phyloP scores from a whole-genome alignment of 1,140 invertebrate genomes.

The Caenorhabditis latens region DNA sequence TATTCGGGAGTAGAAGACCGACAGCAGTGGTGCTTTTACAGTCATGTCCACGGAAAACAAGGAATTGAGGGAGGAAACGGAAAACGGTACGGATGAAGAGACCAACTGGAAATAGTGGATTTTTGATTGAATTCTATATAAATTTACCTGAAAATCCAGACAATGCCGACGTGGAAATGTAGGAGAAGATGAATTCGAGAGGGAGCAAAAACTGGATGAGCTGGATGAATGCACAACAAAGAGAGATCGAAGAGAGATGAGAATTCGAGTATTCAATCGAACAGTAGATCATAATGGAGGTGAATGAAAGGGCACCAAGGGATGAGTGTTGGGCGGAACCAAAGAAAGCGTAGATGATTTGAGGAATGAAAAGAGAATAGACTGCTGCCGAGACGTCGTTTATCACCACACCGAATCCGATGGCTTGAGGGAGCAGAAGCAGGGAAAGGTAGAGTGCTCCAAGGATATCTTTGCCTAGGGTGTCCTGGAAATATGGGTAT shows the following conservation, averaged over 20 bases:
- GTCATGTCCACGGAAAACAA: constrained; percentile 38
- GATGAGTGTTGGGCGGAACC: constrained; percentile 38
- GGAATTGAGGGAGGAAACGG: constrained; percentile 36
- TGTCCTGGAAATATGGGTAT: constrained; percentile 17
- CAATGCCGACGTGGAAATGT: constrained; percentile 32
- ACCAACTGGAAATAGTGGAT: not conserved
- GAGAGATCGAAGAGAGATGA: constrained; percentile 37
- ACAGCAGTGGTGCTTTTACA: constrained; percentile 33
- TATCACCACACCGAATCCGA: constrained; percentile 42
- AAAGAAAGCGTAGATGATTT: constrained; percentile 42
- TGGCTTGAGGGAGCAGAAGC: constrained; percentile 34
- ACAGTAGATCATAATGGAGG: constrained; percentile 29
- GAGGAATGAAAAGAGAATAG: constrained; percentile 37
- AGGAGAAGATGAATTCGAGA: constrained; percentile 33
- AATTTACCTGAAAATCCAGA: constrained; percentile 35
- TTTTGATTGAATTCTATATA: not conserved
- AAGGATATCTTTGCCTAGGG: constrained; percentile 15
- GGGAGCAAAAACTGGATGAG: constrained; percentile 27
- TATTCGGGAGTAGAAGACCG: constrained; percentile 7
- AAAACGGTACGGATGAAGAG: constrained; percentile 24
- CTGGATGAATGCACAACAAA: constrained; percentile 28
- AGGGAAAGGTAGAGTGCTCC: constrained; percentile 34
- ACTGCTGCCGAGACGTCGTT: constrained; percentile 26
- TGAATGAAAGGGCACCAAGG: constrained; percentile 1
- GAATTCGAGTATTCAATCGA: constrained; percentile 23